A percentile compares a stretch with the other conserved stretches of the same genome.
phyloP scores from a whole-genome alignment of 1,140 invertebrate genomes.

The Trinorchestia longiramus region DNA sequence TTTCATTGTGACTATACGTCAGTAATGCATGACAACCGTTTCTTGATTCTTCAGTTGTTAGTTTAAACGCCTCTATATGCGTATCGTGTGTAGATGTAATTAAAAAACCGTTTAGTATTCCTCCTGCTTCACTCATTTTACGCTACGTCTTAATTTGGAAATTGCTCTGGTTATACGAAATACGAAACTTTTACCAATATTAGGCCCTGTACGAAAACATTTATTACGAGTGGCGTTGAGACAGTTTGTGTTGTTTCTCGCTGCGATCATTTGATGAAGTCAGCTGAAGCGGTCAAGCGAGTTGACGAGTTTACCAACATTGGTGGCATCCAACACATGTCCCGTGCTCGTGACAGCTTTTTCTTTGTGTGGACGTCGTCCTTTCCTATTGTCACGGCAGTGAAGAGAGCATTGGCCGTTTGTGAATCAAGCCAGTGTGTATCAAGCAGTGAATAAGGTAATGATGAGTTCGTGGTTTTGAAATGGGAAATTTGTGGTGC shows the following conservation, averaged over 20 bases:
- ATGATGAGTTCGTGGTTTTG: background rate
- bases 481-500: background rate
- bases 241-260: background rate
- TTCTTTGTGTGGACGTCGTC: background rate
- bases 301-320: background rate
- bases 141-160: too few species aligned
- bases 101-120: too few species aligned
- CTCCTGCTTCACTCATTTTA: too few species aligned
- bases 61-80: too few species aligned
- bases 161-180: background rate
- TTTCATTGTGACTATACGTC: background rate
- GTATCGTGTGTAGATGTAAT: too few species aligned
- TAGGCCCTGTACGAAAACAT: background rate
- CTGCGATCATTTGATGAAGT: background rate
- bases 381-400: background rate
- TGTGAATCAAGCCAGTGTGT: background rate
- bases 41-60: too few species aligned
- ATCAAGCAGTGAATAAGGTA: background rate
- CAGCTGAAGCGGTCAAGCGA: background rate
- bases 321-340: background rate
- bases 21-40: background rate
- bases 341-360: background rate
- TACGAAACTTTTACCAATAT: background rate
- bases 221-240: background rate
- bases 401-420: background rate